Base-by-base conservation (phyloP, 2,797 vertebrate genomes). In the Acestrorhynchus altus region DNA sequence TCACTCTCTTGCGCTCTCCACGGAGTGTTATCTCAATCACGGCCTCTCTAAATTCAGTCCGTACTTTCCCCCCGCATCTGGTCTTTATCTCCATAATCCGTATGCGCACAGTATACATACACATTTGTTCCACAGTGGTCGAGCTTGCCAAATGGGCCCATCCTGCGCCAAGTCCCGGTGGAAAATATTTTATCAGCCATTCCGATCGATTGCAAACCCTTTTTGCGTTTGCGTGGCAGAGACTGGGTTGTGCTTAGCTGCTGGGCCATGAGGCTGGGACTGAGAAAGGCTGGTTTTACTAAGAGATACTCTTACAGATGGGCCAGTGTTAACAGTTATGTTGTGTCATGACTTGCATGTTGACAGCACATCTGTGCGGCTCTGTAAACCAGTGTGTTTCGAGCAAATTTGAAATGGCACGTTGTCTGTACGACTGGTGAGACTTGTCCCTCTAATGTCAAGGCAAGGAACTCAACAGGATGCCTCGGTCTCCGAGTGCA, bases 151-250 rank as follows among this genome's bases (percentile, higher is more conserved):
- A 84, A 86, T 84, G 70, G 78, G 18, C 42, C 39, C 70, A 24
- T 49, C 64, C 60, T 46, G 49, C 79, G 83, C 81, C 83, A 83
- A 79, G 83, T 76, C 81, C 72, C 74, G 61, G 78, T 80, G 84
- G 85, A 88, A 88, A 83, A 64, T 81, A 83, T 88, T 86, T 86
- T 88, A 88, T 88, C 85, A 83, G 83, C 76, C 56, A 52, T 78
- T 74, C 77, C 18, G 72, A 86, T 88, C 85, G 42, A 82, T 84
- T 54, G 66, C 76, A 15, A 47, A 31, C 61, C 81, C 40, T 60
- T 44, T 79, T 71, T 74, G 66, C 54, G 18, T 69, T 71, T 67
- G 75, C 70, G 67, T 73, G 56, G 65, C 46, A 72, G 77, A 49
- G 72, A 60, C 59, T 49, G 69, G 44, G 20, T 31, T 67, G 51